phyloP scores from a whole-genome alignment of 1,140 invertebrate species.

The Trichoplusia ni region DNA sequence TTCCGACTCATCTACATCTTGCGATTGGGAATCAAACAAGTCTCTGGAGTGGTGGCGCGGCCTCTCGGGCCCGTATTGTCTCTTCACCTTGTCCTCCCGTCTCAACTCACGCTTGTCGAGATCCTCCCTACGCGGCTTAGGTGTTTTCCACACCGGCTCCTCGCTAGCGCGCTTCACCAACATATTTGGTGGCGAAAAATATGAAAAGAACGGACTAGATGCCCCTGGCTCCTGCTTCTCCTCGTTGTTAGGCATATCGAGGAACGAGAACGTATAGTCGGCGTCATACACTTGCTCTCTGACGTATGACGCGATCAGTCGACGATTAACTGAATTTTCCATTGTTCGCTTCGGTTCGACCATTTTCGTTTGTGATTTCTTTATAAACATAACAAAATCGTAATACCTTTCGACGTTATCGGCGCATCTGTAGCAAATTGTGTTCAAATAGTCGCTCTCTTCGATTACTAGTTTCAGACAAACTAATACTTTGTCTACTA shows the following conservation, averaged over 20 bases:
- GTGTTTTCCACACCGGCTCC: slow-evolving; percentile 58
- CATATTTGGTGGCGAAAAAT: slow-evolving; percentile 60
- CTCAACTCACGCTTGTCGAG: slow-evolving; percentile 35
- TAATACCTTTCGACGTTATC: slow-evolving; percentile 67
- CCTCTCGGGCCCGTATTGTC: slow-evolving; percentile 41
- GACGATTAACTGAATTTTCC: slow-evolving; percentile 41
- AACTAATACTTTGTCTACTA: slow-evolving; percentile 67
- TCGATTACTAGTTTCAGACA: slow-evolving; percentile 66
- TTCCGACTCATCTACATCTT: slow-evolving; percentile 55
- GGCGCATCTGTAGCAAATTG: slow-evolving; percentile 71
- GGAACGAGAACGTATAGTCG: slow-evolving; percentile 69
- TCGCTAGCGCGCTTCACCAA: slow-evolving; percentile 41
- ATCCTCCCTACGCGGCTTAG: slow-evolving; percentile 32
- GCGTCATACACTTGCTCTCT: slow-evolving; percentile 61
- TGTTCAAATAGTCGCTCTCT: slow-evolving; percentile 55
- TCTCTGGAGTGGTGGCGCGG: slow-evolving; percentile 61
- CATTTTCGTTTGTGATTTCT: slow-evolving; percentile 57
- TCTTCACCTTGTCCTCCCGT: slow-evolving; percentile 39
- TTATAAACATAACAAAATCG: slow-evolving; percentile 61
- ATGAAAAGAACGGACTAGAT: slow-evolving; percentile 70
- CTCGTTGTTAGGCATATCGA: slow-evolving; percentile 54
- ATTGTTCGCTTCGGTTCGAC: slow-evolving; percentile 29
- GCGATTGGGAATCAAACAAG: slow-evolving; percentile 71
- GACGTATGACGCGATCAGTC: slow-evolving; percentile 62
- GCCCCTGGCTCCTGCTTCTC: slow-evolving; percentile 54